Evolutionary conservation across 2,797 vertebrate species (phyloP).

Genomic region (Liparis tanakae): DNA sequence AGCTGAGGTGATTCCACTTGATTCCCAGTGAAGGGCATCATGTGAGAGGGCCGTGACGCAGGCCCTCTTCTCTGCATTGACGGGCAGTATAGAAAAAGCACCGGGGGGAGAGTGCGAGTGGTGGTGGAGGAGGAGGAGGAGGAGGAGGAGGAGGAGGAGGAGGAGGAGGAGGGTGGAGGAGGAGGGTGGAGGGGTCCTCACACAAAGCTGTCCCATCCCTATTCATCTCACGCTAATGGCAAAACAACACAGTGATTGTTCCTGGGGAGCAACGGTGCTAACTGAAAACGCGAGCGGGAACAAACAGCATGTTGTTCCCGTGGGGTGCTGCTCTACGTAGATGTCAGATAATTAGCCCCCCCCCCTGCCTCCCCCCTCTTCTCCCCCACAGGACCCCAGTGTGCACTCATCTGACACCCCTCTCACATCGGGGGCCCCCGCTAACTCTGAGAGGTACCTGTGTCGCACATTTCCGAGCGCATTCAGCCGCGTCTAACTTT

Average conservation of each 20-base stretch:
- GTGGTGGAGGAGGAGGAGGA: conserved; percentile 21
- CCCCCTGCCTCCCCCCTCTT: background rate
- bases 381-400: conserved; percentile 56
- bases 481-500: conserved; percentile 40
- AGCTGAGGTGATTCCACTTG: conserved; percentile 58
- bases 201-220: conserved; percentile 80
- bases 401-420: conserved; percentile 67
- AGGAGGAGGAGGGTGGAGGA: background rate
- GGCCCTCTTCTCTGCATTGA: conserved; percentile 50
- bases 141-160: background rate
- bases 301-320: conserved; percentile 83
- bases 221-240: conserved; percentile 84
- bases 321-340: conserved; percentile 78
- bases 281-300: conserved; percentile 80
- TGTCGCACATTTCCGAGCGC: conserved; percentile 53
- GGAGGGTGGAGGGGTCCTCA: conserved; percentile 34
- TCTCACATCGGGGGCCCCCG: conserved; percentile 29
- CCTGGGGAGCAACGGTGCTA: conserved; percentile 76
- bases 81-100: conserved; percentile 49
- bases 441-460: conserved; percentile 75
- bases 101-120: conserved; percentile 34
- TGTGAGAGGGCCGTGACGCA: conserved; percentile 47
- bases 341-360: conserved; percentile 83
- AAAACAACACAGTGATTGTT: conserved; percentile 86
- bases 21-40: conserved; percentile 56